These are phyloP conservation scores for Oligia latruncula DNA, from an alignment of 2,888 invertebrate genomes.

Conservation along the genomic window DNA sequence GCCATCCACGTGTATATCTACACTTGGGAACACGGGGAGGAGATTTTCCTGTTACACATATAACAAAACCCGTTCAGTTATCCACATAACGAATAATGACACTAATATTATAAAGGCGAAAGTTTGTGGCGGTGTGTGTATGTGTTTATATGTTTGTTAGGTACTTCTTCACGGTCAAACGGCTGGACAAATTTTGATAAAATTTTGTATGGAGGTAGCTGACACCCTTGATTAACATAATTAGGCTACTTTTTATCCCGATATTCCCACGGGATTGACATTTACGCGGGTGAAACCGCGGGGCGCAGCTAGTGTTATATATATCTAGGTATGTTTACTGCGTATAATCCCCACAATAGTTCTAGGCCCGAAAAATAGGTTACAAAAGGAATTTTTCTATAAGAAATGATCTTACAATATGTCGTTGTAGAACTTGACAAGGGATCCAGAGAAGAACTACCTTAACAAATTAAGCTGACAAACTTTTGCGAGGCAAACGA, in stretches of 20 bases:
- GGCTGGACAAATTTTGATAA: too few species aligned
- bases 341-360: neutral
- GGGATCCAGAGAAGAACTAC: neutral
- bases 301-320: too few species aligned
- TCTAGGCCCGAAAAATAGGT: neutral
- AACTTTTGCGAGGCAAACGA: neutral
- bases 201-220: too few species aligned
- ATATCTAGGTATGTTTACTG: neutral
- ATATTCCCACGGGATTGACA: too few species aligned
- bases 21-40: constrained; percentile 1
- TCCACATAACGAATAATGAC: neutral
- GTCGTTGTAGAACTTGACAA: neutral
- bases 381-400: neutral
- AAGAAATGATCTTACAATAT: neutral
- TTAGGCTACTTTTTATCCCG: too few species aligned
- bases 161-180: too few species aligned
- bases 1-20: constrained; percentile 29
- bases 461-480: neutral
- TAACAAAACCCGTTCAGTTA: neutral
- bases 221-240: too few species aligned
- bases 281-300: too few species aligned
- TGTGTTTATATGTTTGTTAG: too few species aligned
- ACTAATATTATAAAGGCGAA: too few species aligned
- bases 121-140: too few species aligned
- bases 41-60: constrained; percentile 2